phyloP scores from a whole-genome alignment of 2,113 vertebrate genomes.

The Heteronetta atricapilla region DNA sequence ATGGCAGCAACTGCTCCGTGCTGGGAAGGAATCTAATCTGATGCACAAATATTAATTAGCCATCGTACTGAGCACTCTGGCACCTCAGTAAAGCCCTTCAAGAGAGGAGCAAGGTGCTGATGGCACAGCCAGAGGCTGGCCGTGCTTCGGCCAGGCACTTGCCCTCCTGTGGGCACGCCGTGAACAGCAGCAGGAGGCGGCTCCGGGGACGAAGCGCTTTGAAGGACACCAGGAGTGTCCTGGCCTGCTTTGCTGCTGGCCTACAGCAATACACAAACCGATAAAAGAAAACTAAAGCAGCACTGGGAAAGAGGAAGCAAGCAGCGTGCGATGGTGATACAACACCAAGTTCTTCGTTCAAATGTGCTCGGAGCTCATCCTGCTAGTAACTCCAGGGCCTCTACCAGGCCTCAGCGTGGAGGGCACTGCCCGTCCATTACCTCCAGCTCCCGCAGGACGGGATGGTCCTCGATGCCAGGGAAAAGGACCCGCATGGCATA shows the following conservation, averaged over 20 bases:
- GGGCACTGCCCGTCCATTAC: slow-evolving; percentile 62
- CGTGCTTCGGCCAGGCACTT: not conserved
- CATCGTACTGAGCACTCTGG: too few relatives aligned
- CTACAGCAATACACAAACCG: not conserved
- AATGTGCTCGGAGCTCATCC: not conserved
- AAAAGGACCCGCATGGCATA: slow-evolving; percentile 98
- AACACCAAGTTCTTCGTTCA: not conserved
- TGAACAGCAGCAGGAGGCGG: not conserved
- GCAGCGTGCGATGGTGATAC: not conserved
- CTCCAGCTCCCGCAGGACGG: slow-evolving; percentile 95
- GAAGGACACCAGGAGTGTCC: not conserved
- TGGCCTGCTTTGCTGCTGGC: not conserved
- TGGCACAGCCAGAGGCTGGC: not conserved
- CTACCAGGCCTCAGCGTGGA: not conserved
- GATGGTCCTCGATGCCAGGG: slow-evolving; percentile 97
- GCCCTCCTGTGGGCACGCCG: slow-evolving; percentile 23
- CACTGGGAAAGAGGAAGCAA: not conserved
- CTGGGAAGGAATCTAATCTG: not conserved
- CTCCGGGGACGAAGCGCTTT: not conserved
- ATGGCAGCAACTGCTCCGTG: not conserved
- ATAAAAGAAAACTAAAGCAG: not conserved
- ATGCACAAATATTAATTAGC: not conserved
- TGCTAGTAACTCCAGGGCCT: not conserved
- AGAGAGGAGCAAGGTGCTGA: fast-evolving
- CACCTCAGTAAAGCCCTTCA: not conserved